Percentiles rank a stretch among this genome's conserved stretches.
These are phyloP conservation scores for Ibidorhyncha struthersii DNA, from an alignment of 2,113 vertebrate species.

Conservation along the genomic window DNA sequence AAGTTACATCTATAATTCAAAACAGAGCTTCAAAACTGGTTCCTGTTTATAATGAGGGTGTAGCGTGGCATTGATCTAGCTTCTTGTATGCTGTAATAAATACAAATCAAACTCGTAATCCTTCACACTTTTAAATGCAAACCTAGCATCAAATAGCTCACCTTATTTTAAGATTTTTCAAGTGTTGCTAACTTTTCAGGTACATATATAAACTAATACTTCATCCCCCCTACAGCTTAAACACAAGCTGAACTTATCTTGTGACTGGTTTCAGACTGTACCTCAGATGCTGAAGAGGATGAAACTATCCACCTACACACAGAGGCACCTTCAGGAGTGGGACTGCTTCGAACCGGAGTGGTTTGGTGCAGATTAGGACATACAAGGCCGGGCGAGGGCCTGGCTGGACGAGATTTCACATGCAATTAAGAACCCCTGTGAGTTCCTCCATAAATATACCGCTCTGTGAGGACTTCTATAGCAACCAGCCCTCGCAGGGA, in stretches of 20 bases:
- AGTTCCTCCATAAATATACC: background rate
- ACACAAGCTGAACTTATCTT: background rate
- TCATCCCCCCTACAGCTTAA: background rate
- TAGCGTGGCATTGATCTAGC: background rate
- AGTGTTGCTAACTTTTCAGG: background rate
- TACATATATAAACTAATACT: background rate
- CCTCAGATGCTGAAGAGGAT: background rate
- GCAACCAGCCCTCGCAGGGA: background rate
- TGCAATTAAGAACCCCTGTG: background rate
- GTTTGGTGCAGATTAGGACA: background rate
- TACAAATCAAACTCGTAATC: background rate
- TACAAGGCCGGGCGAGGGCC: background rate
- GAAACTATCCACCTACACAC: background rate
- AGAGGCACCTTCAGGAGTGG: background rate
- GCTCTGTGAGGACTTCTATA: background rate
- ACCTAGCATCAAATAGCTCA: background rate
- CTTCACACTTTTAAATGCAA: background rate
- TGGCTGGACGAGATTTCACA: background rate
- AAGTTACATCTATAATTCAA: constrained; percentile 50
- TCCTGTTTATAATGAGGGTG: background rate
- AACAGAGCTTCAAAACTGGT: background rate
- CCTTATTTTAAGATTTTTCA: background rate
- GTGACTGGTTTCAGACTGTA: background rate
- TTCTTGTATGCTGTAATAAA: background rate
- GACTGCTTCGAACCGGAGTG: background rate